Percentiles rank a stretch among this genome's conserved stretches.
Evolutionary conservation across 2,113 vertebrate genomes (phyloP).

Genomic region (Cromileptes altivelis): DNA sequence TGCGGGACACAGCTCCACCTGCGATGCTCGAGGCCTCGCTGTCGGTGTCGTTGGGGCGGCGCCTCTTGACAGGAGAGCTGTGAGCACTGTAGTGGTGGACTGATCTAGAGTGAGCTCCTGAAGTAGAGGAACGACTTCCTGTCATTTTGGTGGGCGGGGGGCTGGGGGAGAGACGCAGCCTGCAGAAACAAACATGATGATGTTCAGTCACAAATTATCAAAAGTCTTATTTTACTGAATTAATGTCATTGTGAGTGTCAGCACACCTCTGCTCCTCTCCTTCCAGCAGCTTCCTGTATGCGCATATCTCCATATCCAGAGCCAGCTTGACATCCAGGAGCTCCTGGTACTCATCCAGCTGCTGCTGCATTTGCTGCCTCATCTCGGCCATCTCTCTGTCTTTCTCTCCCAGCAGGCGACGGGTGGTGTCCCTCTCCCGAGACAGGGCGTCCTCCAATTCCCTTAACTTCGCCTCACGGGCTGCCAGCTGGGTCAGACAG

Average conservation of each 20-base stretch:
- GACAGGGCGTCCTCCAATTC: conserved; percentile 93
- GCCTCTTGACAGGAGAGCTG: conserved; percentile 88
- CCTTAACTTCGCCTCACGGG: conserved; percentile 91
- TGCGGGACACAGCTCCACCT: conserved; percentile 84
- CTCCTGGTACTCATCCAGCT: conserved; percentile 98
- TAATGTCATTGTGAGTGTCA: background rate
- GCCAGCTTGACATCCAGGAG: conserved; percentile 97
- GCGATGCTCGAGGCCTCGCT: conserved; percentile 85
- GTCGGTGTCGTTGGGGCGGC: conserved; percentile 90
- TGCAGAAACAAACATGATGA: conserved; percentile 57
- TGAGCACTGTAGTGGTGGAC: conserved; percentile 58
- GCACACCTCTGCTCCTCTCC: conserved; percentile 94
- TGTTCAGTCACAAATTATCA: background rate
- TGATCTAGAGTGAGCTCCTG: conserved; percentile 57
- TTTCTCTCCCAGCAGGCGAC: conserved; percentile 91
- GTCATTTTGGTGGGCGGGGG: conserved; percentile 85
- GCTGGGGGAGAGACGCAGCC: conserved; percentile 95
- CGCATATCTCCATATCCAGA: conserved; percentile 97
- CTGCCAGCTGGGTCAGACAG: conserved; percentile 85
- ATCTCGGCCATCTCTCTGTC: conserved; percentile 97
- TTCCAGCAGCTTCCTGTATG: conserved; percentile 97
- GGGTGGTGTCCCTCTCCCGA: conserved; percentile 90
- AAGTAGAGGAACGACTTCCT: conserved; percentile 80
- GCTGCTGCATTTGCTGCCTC: conserved; percentile 94
- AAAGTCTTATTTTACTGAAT: background rate